Evolutionary conservation across 2,888 invertebrate genomes (phyloP).

Genomic region (Diloba caeruleocephala): DNA sequence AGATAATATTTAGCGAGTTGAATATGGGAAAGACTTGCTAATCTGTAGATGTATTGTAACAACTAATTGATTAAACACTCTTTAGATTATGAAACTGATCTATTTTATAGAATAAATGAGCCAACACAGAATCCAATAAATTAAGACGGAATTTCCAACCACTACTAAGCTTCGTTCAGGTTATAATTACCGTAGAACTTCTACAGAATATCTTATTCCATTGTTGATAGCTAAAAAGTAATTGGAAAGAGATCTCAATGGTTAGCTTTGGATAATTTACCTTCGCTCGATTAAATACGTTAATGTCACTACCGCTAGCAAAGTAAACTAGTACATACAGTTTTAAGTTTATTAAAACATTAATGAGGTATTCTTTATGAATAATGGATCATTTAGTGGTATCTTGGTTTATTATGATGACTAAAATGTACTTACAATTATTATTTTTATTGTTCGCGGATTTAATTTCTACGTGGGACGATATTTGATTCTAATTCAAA

Average conservation of each 20-base stretch:
- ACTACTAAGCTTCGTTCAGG: conserved; percentile 3
- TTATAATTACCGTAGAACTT: background rate
- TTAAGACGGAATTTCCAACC: background rate
- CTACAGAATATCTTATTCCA: conserved; percentile 3
- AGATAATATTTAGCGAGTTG: no score
- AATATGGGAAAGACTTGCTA: no score
- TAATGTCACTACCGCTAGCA: conserved; percentile 7
- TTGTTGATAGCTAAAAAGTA: conserved; percentile 12
- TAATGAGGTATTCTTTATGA: no score
- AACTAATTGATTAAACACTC: no score
- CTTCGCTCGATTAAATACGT: conserved; percentile 20
- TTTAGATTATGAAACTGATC: no score
- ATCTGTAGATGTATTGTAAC: no score
- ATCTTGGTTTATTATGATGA: no score
- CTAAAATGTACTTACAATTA: no score
- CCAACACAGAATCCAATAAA: background rate
- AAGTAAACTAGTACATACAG: conserved; percentile 3
- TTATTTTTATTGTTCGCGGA: no score
- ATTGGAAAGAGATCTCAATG: conserved; percentile 29
- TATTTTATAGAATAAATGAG: background rate
- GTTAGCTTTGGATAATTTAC: conserved; percentile 36
- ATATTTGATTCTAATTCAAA: no score
- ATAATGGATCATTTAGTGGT: no score
- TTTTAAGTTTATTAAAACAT: background rate
- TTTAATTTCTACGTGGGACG: no score